Conservation (phyloP, 2,797 vertebrate genomes). For the Cryptoprocta ferox region DNA sequence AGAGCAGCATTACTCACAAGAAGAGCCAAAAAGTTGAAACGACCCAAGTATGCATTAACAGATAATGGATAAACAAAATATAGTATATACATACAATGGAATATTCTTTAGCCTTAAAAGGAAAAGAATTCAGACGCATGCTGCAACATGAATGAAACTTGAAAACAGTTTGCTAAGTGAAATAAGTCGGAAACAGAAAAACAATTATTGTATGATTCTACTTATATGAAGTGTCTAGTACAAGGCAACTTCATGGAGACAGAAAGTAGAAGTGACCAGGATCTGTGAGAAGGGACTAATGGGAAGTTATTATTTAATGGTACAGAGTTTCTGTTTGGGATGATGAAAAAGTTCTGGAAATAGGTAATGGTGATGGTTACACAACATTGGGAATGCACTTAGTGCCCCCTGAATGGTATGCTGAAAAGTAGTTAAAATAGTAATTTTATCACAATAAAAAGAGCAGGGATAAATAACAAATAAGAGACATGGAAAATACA, state of each 20-base stretch:
- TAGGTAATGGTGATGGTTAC: background rate
- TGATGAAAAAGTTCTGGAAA: background rate
- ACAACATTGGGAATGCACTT: too few species aligned
- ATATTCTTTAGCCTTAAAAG: background rate
- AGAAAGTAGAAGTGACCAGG: background rate
- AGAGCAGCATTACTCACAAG: too few species aligned
- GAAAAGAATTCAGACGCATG: background rate
- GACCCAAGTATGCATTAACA: too few species aligned
- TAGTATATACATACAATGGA: background rate
- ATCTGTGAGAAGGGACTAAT: background rate
- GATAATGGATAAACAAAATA: background rate
- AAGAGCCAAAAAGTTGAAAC: too few species aligned
- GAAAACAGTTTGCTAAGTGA: background rate
- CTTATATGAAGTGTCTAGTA: background rate
- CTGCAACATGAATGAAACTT: background rate
- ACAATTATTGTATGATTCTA: background rate
- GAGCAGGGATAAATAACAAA: background rate
- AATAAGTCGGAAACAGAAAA: background rate
- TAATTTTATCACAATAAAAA: background rate
- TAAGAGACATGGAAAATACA: background rate
- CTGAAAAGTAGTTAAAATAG: background rate
- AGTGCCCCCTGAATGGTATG: too few species aligned
- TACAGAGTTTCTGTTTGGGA: background rate
- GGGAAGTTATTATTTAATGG: background rate
- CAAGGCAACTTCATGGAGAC: background rate